Base-by-base conservation (phyloP, 2,888 invertebrate species). In the Petrolisthes manimaculis region DNA sequence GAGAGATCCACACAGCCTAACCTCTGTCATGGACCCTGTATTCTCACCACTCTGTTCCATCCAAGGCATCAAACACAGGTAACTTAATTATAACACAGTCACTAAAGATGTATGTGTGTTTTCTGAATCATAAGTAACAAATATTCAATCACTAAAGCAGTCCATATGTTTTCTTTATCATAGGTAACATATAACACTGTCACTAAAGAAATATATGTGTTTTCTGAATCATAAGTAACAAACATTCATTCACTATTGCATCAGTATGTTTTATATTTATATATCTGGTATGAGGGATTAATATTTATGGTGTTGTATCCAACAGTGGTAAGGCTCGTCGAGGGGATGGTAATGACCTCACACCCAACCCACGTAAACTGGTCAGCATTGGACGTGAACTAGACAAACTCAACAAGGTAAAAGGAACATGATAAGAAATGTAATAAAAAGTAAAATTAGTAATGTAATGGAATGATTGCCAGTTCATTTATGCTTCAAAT, bases 331-430 rank as follows among this genome's bases (percentile, higher is more conserved):
- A 98, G 94, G 97, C 97, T 75, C 95, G 99, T 89, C 97, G 98
- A 93, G 99, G 99, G 4, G 99, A 99, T 93, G 99, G 99, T 55
- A 99, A 99, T 93, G 98, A 99, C 93, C 94, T 99, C 91, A 98
- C 98, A 1, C 98, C 99, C 0, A 98, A 98, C 94, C 97, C 99
- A 54, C 95, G 96, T 89, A 99, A 99, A 94, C 93, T 99, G 82
- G 96, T 96, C 93, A 95, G 95, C 91, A 98, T 99, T 92, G 99
- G 99, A 8, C 96, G 96, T 92, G 98, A 99, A 93, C 93, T 99
- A 92, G 97, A 97, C 92, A 97, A 97, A 93, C 94, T 99, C 91
- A 96, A 97, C 91, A 95, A 96, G 92, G 96, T 97, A 77, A 83
- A 79, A 85, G 8, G 18, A 37, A 2, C 37, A 37, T 37, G 37